phyloP scores from a whole-genome alignment of 2,888 invertebrate species.

The Poecilobothrus nobilitatus region DNA sequence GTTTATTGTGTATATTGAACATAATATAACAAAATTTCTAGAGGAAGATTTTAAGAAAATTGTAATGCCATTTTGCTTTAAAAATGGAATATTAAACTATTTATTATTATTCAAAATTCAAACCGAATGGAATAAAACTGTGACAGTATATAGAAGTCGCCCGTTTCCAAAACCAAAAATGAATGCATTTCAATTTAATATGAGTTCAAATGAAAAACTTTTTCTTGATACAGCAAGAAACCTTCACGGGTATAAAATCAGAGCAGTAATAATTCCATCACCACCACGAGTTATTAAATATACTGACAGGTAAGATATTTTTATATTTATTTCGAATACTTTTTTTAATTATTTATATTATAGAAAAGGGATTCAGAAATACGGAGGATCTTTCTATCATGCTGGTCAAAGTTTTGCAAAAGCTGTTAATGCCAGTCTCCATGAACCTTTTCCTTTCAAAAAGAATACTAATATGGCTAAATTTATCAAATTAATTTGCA shows the following conservation, averaged over 20 bases:
- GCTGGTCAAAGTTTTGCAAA: neutral
- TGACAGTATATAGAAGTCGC: neutral
- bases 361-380: neutral
- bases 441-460: neutral
- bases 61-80: neutral
- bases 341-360: neutral
- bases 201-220: neutral
- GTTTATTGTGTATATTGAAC: neutral
- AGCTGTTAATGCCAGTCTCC: neutral
- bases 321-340: too few species aligned
- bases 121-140: neutral
- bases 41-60: neutral
- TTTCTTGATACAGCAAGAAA: neutral
- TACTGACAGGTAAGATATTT: neutral
- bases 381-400: neutral
- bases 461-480: neutral
- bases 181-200: neutral
- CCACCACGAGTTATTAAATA: neutral
- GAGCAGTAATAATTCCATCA: neutral
- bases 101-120: neutral
- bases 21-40: neutral
- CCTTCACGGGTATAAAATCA: neutral
- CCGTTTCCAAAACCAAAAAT: neutral
- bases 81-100: neutral
- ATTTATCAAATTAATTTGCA: neutral